Conservation (phyloP, 2,113 vertebrate species). For the Rhinichthys klamathensis region DNA sequence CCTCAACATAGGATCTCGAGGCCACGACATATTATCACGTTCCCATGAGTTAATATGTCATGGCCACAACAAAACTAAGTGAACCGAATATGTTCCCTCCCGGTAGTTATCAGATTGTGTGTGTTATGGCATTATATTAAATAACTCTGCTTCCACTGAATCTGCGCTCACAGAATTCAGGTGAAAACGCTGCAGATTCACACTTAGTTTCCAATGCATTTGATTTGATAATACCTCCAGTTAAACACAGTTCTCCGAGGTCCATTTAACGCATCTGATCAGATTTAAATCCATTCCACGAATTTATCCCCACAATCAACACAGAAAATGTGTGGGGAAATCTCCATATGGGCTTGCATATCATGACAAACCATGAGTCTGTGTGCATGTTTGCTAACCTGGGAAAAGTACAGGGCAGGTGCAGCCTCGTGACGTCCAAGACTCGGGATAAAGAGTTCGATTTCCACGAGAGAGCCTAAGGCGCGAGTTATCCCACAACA, state of each 20-base stretch:
- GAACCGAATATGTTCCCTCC: too few relatives aligned
- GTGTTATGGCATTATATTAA: background rate
- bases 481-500: slow-evolving; percentile 87
- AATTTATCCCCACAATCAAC: background rate
- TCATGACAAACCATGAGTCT: background rate
- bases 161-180: background rate
- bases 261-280: background rate
- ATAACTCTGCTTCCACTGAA: background rate
- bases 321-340: background rate
- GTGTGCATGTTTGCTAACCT: slow-evolving; percentile 73
- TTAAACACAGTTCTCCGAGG: background rate
- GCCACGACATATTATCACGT: too few relatives aligned
- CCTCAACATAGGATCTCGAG: too few relatives aligned
- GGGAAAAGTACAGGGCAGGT: slow-evolving; percentile 97
- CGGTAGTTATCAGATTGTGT: background rate
- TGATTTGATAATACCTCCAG: background rate
- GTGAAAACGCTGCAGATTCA: background rate
- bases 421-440: slow-evolving; percentile 95
- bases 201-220: background rate
- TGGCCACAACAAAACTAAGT: too few relatives aligned
- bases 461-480: slow-evolving; percentile 86
- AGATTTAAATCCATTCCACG: background rate
- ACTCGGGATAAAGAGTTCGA: slow-evolving; percentile 90
- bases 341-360: background rate
- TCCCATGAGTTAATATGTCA: too few relatives aligned